Evolutionary conservation across 2,113 vertebrate species (phyloP).

Genomic region (Patagioenas fasciata): DNA sequence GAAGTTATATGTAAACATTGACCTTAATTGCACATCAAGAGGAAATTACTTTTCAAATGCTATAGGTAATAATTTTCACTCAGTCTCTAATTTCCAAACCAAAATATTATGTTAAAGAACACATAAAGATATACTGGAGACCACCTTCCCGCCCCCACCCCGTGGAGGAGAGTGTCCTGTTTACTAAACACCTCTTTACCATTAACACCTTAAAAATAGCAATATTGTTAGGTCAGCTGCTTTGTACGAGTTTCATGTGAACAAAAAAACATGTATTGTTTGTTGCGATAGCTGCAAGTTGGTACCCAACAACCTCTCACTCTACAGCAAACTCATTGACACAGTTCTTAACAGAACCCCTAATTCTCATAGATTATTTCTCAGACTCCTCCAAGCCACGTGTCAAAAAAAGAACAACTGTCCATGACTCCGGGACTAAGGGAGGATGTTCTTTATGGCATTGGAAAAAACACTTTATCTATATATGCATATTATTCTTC

Average conservation of each 20-base stretch:
- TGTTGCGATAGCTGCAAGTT: not conserved
- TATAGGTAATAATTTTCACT: constrained; percentile 9
- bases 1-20: constrained; percentile 41
- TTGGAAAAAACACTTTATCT: not conserved
- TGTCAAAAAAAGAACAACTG: not conserved
- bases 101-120: not conserved
- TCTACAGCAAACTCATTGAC: not conserved
- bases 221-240: not conserved
- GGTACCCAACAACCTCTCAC: accelerated
- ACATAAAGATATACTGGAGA: not conserved
- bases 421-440: not conserved
- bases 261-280: not conserved
- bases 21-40: constrained; percentile 48
- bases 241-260: not conserved
- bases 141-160: too few relatives aligned
- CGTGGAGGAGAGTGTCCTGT: not conserved
- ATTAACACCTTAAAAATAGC: not conserved
- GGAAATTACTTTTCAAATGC: constrained; percentile 61
- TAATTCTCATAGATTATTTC: not conserved
- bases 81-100: constrained; percentile 16
- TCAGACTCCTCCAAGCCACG: accelerated
- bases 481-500: not conserved
- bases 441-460: not conserved
- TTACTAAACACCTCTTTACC: not conserved
- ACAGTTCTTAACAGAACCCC: not conserved